Evolutionary conservation across 2,888 invertebrate genomes (phyloP).

Genomic region (Lepeophtheirus nordmannii): DNA sequence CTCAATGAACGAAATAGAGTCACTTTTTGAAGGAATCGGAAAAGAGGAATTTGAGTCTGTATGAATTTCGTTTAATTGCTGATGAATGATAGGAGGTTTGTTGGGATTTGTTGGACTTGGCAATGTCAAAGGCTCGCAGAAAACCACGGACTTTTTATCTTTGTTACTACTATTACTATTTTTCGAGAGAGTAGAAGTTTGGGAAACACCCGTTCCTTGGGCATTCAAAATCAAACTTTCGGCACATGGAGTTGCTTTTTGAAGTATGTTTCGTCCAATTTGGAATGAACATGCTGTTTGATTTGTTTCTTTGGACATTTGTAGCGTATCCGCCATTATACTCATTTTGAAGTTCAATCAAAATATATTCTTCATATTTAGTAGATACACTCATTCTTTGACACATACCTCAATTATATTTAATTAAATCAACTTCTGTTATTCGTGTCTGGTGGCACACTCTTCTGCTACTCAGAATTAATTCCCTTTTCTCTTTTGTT

Average conservation of each 20-base stretch:
- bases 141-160: constrained; percentile 1
- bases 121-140: constrained; percentile 23
- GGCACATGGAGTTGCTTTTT: constrained; percentile 56
- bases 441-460: no score
- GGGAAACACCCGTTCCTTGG: constrained; percentile 37
- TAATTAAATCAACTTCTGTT: no score
- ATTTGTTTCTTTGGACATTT: constrained; percentile 36
- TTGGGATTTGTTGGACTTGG: constrained; percentile 25
- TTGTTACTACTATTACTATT: neutral
- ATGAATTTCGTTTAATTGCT: neutral
- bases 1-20: neutral
- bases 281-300: constrained; percentile 47
- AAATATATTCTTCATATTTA: no score
- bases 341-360: constrained; percentile 4
- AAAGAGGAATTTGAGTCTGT: neutral
- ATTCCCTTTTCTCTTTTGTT: no score
- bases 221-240: constrained; percentile 51
- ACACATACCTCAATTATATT: no score
- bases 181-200: constrained; percentile 33
- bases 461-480: no score
- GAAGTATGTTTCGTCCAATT: constrained; percentile 63
- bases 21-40: neutral
- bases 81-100: constrained; percentile 24
- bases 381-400: no score
- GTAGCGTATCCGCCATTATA: constrained; percentile 27